Evolutionary conservation across 2,797 vertebrate genomes (phyloP).

Genomic region (Myiothlypis coronata): DNA sequence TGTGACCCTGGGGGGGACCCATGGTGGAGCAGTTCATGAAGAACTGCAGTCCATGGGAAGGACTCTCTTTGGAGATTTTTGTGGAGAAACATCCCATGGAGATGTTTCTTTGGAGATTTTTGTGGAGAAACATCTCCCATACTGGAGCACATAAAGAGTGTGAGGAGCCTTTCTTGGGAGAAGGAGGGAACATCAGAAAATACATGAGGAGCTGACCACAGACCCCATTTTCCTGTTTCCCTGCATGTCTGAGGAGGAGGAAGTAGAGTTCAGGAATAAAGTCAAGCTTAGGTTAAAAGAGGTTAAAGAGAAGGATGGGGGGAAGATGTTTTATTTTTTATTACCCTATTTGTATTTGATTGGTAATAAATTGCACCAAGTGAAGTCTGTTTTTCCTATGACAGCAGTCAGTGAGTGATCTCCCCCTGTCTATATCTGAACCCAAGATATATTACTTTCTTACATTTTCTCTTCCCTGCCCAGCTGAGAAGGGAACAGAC

Average conservation of each 20-base stretch:
- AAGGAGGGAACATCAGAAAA: neutral
- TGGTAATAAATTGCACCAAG: neutral
- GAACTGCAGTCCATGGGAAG: neutral
- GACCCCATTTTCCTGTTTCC: neutral
- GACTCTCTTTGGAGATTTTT: neutral
- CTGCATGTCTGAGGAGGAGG: neutral
- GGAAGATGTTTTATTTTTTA: neutral
- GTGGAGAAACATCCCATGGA: neutral
- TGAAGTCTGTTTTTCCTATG: neutral
- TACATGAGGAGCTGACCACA: neutral
- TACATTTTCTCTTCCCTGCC: neutral
- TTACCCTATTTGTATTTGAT: neutral
- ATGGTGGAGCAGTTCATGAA: rapidly evolving
- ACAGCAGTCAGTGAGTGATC: neutral
- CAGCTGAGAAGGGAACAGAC: neutral
- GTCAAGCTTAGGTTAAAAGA: neutral
- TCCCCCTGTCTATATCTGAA: neutral
- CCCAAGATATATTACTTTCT: neutral
- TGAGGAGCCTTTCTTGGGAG: neutral
- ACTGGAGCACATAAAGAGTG: neutral
- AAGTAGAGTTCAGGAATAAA: neutral
- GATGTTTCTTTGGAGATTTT: neutral
- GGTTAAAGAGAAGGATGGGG: neutral
- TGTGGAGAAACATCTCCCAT: neutral
- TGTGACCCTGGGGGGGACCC: neutral